Base-by-base conservation (phyloP, 2,888 invertebrate genomes). In the Crioceris asparagi region DNA sequence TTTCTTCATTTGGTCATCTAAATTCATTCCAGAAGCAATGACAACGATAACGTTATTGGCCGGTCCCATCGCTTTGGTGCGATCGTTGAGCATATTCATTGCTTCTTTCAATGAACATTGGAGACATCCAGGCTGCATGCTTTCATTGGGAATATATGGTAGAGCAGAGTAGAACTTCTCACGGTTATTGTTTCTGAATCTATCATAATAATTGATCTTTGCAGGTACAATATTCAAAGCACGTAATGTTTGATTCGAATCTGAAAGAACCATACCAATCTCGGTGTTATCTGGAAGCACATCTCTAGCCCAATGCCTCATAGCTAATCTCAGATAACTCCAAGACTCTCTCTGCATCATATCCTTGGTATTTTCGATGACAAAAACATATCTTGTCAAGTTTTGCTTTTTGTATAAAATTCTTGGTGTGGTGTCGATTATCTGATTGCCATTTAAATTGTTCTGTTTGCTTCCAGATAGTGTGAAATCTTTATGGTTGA, bases 301-400 rank as follows among this genome's bases (percentile, higher is more conserved):
- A 39, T 71, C 69, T 17, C 69, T 60, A 3, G 72, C 69, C 68
- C 74, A 72, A 52, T 75, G 74, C 25, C 73, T 64, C 38, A 75
- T 65, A 1, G 76, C 75, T 40, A 67, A 60, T 23, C 73, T 61
- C 35, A 76, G 58, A 52, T 72, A 74, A 37, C 64, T 70, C 74
- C 75, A 76, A 2, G 74, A 72, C 53, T 75, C 74, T 46, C 74
- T 60, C 18, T 69, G 57, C 41, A 68, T 56, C 68, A 73, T 72
- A 43, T 73, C 71, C 48, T 69, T 70, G 12, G 72, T 71, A 45
- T 73, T 72, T 52, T 75, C 75, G 25, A 75, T 65, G 2, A 75
- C 64, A 26, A 75, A 62, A 4, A 75, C 69, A 49, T 71, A 74
- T 37, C 74, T 60, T 1, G 75, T 73, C 17, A 66, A 51, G 17